These are phyloP conservation scores for Gnathonemus echidnorhynchus DNA, from an alignment of 2,113 vertebrate species.

Conservation along the genomic window DNA sequence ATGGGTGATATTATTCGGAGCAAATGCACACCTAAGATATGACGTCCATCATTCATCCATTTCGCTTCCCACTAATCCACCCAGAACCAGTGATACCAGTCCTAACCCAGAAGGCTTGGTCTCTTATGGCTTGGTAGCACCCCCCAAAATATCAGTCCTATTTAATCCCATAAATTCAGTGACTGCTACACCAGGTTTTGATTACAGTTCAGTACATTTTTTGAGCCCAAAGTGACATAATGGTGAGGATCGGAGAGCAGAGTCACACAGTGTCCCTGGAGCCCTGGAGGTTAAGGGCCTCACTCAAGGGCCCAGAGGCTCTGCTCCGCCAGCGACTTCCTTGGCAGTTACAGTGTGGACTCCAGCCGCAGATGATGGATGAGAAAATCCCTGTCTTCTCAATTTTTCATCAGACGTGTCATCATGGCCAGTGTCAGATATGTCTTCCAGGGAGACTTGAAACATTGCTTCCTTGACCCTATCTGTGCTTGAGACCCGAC, in stretches of 20 bases:
- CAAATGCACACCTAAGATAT: not conserved
- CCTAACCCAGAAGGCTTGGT: not conserved
- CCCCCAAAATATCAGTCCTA: not conserved
- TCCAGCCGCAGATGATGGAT: no score
- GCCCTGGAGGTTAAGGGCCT: not conserved
- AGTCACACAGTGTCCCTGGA: not conserved
- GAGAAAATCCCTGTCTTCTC: no score
- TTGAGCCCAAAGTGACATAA: not conserved
- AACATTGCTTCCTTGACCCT: no score
- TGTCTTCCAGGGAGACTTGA: no score
- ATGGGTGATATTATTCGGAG: not conserved
- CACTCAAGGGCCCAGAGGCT: not conserved
- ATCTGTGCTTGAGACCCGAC: no score
- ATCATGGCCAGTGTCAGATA: no score
- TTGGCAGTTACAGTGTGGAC: no score
- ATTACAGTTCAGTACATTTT: not conserved
- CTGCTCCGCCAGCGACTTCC: not conserved
- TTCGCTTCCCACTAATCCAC: not conserved
- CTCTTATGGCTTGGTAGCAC: not conserved
- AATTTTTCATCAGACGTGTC: no score
- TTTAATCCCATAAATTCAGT: not conserved
- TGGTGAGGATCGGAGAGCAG: not conserved
- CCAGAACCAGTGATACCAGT: not conserved
- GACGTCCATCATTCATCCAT: not conserved
- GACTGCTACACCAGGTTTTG: not conserved